These are phyloP conservation scores for Lasiommata megera DNA, from an alignment of 2,888 invertebrate genomes.

Conservation along the genomic window DNA sequence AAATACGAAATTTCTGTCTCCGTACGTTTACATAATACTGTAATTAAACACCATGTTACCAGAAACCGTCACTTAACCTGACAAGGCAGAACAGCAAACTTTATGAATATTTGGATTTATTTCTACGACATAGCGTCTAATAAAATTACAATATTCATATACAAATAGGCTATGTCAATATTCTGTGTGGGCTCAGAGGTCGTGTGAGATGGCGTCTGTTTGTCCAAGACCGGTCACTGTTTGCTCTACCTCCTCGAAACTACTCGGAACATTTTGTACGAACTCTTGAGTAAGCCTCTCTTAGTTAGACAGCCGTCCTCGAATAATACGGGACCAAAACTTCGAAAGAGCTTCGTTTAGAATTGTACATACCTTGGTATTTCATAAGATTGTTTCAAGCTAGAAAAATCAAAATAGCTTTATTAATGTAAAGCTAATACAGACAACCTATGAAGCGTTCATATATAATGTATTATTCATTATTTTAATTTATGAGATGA, in stretches of 20 bases:
- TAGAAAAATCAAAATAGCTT: too few species aligned
- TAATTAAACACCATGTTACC: neutral
- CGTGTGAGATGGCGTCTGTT: conserved; percentile 59
- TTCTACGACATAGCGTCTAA: conserved; percentile 21
- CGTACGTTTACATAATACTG: too few species aligned
- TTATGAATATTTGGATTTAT: conserved; percentile 6
- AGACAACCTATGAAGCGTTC: too few species aligned
- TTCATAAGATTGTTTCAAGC: neutral
- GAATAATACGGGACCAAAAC: conserved; percentile 9
- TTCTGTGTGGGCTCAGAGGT: conserved; percentile 62
- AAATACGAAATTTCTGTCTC: too few species aligned
- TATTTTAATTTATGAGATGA: too few species aligned
- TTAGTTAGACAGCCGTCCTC: conserved; percentile 9
- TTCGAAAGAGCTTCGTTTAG: neutral
- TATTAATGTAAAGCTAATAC: too few species aligned
- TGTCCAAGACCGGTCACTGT: conserved; percentile 76
- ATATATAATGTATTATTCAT: too few species aligned
- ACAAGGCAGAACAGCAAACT: neutral
- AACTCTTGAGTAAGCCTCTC: conserved; percentile 23
- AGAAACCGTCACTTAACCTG: neutral
- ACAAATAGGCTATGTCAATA: conserved; percentile 67
- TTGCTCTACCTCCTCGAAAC: conserved; percentile 68
- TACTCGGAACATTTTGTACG: conserved; percentile 63
- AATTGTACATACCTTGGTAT: neutral
- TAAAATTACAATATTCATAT: conserved; percentile 65